phyloP scores from a whole-genome alignment of 2,797 vertebrate species.

The Acanthurus lineatus region DNA sequence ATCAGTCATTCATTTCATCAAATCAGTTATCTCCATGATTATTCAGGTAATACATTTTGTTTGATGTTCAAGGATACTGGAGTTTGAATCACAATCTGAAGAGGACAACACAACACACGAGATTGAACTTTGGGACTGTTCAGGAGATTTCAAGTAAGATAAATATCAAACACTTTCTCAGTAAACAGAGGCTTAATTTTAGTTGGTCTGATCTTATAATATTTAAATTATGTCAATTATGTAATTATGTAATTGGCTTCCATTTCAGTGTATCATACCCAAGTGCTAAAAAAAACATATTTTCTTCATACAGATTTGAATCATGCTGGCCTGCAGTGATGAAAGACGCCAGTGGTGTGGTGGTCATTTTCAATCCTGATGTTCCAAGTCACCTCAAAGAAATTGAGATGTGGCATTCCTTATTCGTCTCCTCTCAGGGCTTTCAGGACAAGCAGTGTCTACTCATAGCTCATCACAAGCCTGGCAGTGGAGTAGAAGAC shows the following conservation, averaged over 20 bases:
- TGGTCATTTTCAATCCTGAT: slow-evolving; percentile 93
- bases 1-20: not conserved
- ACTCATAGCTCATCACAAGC: slow-evolving; percentile 95
- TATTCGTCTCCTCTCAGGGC: slow-evolving; percentile 91
- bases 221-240: not conserved
- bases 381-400: slow-evolving; percentile 93
- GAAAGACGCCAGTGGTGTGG: slow-evolving; percentile 92
- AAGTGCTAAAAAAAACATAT: not conserved
- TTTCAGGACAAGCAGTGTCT: slow-evolving; percentile 92
- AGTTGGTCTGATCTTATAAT: not conserved
- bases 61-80: slow-evolving; percentile 89
- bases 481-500: slow-evolving; percentile 84
- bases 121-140: slow-evolving; percentile 97
- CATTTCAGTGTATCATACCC: not conserved
- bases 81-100: slow-evolving; percentile 91
- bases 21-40: not conserved
- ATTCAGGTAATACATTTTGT: not conserved
- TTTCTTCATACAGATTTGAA: slow-evolving; percentile 88
- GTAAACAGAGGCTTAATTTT: not conserved
- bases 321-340: slow-evolving; percentile 97
- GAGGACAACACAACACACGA: slow-evolving; percentile 87
- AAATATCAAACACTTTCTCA: not conserved
- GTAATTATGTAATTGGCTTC: not conserved
- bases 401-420: slow-evolving; percentile 92
- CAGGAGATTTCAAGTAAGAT: slow-evolving; percentile 93